Percentiles rank a stretch among this genome's conserved stretches.
phyloP scores from a whole-genome alignment of 2,888 invertebrate genomes.

The Pollenia amentaria region DNA sequence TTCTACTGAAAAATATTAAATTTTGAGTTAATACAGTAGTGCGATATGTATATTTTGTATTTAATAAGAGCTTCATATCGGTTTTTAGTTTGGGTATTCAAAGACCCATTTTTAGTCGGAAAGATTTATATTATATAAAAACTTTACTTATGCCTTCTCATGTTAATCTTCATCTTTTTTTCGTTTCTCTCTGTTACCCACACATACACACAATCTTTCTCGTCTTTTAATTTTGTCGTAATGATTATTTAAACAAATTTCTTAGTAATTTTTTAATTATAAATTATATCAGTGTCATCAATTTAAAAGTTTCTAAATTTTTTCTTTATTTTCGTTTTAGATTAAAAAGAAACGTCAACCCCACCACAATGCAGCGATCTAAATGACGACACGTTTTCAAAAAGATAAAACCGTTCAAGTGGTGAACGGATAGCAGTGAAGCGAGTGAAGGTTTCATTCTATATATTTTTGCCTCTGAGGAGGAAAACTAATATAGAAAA shows the following conservation, averaged over 20 bases:
- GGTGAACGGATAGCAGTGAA: conserved; percentile 70
- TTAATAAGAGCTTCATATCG: no score
- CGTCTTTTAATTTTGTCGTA: neutral
- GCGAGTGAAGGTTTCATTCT: conserved; percentile 77
- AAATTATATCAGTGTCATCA: conserved; percentile 24
- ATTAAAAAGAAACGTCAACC: conserved; percentile 56
- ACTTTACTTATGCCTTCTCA: no score
- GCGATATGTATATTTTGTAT: no score
- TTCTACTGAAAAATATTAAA: no score
- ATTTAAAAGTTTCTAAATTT: neutral
- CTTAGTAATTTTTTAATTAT: neutral
- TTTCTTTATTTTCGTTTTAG: conserved; percentile 75
- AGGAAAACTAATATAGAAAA: conserved; percentile 36
- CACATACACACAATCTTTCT: neutral
- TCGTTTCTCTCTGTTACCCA: neutral
- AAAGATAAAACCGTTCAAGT: conserved; percentile 45
- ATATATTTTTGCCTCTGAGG: conserved; percentile 32
- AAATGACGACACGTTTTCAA: conserved; percentile 78
- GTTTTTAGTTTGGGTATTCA: no score
- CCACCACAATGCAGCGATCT: conserved; percentile 79
- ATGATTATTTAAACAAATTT: neutral
- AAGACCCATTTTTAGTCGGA: no score
- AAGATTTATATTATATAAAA: no score
- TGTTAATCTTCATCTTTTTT: no score
- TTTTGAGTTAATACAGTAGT: no score